Evolutionary conservation across 2,113 vertebrate genomes (phyloP), one percentile per base, ranked within the genome.

Genomic region (Ranitomeya imitator): DNA sequence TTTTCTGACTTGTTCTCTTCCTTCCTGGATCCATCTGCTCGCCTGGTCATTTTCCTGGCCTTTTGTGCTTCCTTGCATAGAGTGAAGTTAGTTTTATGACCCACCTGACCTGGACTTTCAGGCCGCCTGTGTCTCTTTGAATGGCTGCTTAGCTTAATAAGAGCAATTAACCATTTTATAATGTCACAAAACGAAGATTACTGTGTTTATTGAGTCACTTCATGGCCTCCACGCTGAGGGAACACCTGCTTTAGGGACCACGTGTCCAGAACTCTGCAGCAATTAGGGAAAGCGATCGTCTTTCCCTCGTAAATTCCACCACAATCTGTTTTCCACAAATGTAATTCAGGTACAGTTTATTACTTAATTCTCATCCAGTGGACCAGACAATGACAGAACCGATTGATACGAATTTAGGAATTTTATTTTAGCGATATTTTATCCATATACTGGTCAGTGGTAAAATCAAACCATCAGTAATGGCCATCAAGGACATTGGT

Each of bases 141-240:
- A 88, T 88, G 81, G 87, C 71, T 9, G 59, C 57, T 77, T 57
- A 16, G 23, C 87, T 88, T 88, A 77, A 88, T 84, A 88, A 84
- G 87, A 78, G 87, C 87, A 74, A 88, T 88, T 88, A 88, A 88
- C 87, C 81, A 79, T 78, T 88, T 88, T 88, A 88, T 88, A 67
- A 88, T 88, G 87, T 88, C 87, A 88, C 87, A 84, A 88, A 84
- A 84, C 84, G 84, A 84, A 84, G 81, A 88, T 88, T n/a, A 88
- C 71, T 31, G 60, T 16, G 81, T 88, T 88, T 88, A 88, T 84
- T 61, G 87, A 88, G 87, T 88, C 87, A 12, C n/a, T 77, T 23
- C 23, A 19, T 51, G 9, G 87, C 81, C 73, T 31, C 80, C 86
- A 73, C 81, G n/a, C 87, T 19, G 87, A 37, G 87, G 54, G 16